A percentile compares a stretch with the other conserved stretches of the same genome.
These are phyloP conservation scores for Lithosia quadra DNA, from an alignment of 2,888 invertebrate species.

Conservation along the genomic window DNA sequence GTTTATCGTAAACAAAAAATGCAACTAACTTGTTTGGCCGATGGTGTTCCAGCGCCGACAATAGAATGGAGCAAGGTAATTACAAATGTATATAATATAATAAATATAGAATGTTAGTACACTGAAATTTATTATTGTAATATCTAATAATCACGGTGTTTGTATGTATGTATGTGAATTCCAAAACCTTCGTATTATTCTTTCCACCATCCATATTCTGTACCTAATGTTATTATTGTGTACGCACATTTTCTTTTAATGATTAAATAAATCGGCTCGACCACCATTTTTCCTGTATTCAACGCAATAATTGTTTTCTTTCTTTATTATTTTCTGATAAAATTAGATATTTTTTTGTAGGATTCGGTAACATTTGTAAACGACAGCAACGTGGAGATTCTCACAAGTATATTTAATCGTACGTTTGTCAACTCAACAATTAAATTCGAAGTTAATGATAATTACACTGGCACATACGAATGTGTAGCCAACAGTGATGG, in stretches of 20 bases:
- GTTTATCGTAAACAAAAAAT: conserved; percentile 56
- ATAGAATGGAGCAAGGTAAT: conserved; percentile 91
- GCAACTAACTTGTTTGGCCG: conserved; percentile 83
- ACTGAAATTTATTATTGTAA: too few relatives aligned
- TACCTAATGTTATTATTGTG: too few relatives aligned
- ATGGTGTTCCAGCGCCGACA: conserved; percentile 88
- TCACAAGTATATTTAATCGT: conserved; percentile 52
- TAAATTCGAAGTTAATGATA: conserved; percentile 58
- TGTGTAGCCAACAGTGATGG: conserved; percentile 59
- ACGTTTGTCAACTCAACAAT: conserved; percentile 69
- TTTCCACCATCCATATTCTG: too few relatives aligned
- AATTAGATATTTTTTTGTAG: conserved; percentile 32
- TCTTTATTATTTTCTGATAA: too few relatives aligned
- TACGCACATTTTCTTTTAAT: too few relatives aligned
- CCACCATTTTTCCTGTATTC: too few relatives aligned
- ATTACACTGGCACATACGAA: conserved; percentile 66
- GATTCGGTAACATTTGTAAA: conserved; percentile 39
- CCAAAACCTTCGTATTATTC: too few relatives aligned
- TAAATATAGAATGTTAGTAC: too few relatives aligned
- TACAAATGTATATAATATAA: neutral
- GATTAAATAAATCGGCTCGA: too few relatives aligned
- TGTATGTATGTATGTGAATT: too few relatives aligned
- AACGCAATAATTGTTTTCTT: too few relatives aligned
- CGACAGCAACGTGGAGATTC: conserved; percentile 53
- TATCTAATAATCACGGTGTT: too few relatives aligned